Conservation (phyloP, 2,113 vertebrate species). For the Istiophorus platypterus region DNA sequence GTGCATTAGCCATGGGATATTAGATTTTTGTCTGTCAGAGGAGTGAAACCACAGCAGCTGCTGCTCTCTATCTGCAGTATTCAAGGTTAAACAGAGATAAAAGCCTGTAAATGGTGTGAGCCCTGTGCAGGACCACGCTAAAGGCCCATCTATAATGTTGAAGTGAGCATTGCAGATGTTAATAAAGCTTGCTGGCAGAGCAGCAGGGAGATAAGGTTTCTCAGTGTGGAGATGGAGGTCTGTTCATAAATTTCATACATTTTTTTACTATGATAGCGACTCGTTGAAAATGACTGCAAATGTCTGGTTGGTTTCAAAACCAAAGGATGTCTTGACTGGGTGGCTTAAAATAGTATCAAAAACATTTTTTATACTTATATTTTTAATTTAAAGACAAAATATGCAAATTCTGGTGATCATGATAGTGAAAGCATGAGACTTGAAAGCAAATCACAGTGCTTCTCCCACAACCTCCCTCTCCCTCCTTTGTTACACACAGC, state of each 20-base stretch:
- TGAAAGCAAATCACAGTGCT: not conserved
- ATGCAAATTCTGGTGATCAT: no score
- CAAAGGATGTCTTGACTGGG: not conserved
- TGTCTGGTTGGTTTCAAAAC: not conserved
- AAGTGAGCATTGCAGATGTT: constrained; percentile 43
- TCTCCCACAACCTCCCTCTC: not conserved
- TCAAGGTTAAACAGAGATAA: constrained; percentile 75
- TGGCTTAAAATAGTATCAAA: not conserved
- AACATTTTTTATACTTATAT: not conserved
- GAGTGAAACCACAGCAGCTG: constrained; percentile 41
- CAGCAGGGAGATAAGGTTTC: constrained; percentile 34
- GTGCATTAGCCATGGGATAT: constrained; percentile 47
- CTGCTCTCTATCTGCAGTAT: constrained; percentile 50
- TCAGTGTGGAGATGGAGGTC: not conserved
- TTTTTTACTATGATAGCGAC: not conserved
- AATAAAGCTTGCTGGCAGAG: constrained; percentile 46
- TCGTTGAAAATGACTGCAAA: not conserved
- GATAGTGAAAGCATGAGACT: not conserved
- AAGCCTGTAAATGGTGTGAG: constrained; percentile 46
- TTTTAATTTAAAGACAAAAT: not conserved
- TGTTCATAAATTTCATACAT: constrained; percentile 31
- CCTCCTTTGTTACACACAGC: not conserved
- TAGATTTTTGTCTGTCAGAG: constrained; percentile 60
- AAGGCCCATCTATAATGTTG: constrained; percentile 60
- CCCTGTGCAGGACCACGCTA: constrained; percentile 6